These are phyloP conservation scores for Dipodomys merriami DNA, from an alignment of 2,113 vertebrate species.

Conservation along the genomic window DNA sequence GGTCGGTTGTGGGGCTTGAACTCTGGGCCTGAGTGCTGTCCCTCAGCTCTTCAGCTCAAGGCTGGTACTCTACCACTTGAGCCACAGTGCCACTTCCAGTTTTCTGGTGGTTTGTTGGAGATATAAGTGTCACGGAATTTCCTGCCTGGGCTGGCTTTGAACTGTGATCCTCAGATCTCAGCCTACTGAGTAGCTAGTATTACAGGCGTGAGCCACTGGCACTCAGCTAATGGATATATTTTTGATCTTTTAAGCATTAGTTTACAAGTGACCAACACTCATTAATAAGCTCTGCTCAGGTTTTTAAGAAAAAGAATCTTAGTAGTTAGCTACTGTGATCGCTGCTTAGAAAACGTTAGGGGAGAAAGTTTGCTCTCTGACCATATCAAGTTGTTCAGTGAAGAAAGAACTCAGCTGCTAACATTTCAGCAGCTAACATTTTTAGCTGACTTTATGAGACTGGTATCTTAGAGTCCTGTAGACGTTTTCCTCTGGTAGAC, in stretches of 20 bases:
- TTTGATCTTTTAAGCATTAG: constrained; percentile 38
- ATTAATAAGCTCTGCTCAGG: background rate
- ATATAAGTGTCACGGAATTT: no score
- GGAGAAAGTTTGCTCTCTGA: background rate
- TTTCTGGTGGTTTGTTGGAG: no score
- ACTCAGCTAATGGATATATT: background rate
- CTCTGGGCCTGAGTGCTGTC: no score
- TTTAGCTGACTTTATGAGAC: background rate
- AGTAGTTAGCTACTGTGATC: background rate
- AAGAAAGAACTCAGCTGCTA: background rate
- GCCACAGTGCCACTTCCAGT: no score
- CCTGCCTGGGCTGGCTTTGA: no score
- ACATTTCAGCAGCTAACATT: background rate
- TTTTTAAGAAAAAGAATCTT: background rate
- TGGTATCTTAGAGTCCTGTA: background rate
- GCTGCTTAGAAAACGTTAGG: background rate
- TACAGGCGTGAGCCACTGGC: no score
- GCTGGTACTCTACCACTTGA: no score
- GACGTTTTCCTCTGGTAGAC: background rate
- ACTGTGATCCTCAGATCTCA: no score
- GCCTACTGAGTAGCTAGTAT: no score
- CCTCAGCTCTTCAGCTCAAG: no score
- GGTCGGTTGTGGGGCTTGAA: background rate
- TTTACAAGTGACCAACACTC: background rate
- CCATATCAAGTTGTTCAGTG: background rate